A percentile compares a stretch with the other conserved stretches of the same genome.
These are phyloP conservation scores for Microctonus aethiopoides DNA, from an alignment of 2,888 invertebrate species.

Conservation along the genomic window DNA sequence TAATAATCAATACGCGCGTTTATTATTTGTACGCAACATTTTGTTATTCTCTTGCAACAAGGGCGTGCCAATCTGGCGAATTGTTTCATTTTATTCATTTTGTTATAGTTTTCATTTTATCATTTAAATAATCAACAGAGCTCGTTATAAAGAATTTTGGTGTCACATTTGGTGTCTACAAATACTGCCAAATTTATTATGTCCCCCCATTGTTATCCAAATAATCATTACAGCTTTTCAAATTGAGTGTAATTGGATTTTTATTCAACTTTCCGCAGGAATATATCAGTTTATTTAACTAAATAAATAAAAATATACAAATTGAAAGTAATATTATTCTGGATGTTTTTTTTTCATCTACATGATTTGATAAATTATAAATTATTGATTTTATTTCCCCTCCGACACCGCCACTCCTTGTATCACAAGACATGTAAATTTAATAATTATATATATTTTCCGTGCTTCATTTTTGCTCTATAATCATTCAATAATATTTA, in stretches of 20 bases:
- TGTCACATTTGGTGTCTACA: slow-evolving; percentile 42
- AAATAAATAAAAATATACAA: background rate
- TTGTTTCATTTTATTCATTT: slow-evolving; percentile 37
- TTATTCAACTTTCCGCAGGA: background rate
- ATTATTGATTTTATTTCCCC: slow-evolving; percentile 42
- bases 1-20: slow-evolving; percentile 56
- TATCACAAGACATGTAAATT: slow-evolving; percentile 56
- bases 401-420: slow-evolving; percentile 26
- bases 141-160: slow-evolving; percentile 45
- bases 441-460: slow-evolving; percentile 26
- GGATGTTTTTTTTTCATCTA: slow-evolving; percentile 32
- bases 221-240: slow-evolving; percentile 9
- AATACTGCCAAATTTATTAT: slow-evolving; percentile 1
- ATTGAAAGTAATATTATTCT: background rate
- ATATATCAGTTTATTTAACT: background rate
- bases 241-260: background rate
- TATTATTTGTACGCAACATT: slow-evolving; percentile 49
- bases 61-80: slow-evolving; percentile 53
- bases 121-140: slow-evolving; percentile 49
- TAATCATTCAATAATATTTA: slow-evolving; percentile 34
- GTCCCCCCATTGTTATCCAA: background rate
- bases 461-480: slow-evolving; percentile 20
- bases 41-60: slow-evolving; percentile 42
- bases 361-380: slow-evolving; percentile 43
- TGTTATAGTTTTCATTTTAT: slow-evolving; percentile 29